phyloP scores from a whole-genome alignment of 2,888 invertebrate genomes.

The Euspilapteryx auroguttella region DNA sequence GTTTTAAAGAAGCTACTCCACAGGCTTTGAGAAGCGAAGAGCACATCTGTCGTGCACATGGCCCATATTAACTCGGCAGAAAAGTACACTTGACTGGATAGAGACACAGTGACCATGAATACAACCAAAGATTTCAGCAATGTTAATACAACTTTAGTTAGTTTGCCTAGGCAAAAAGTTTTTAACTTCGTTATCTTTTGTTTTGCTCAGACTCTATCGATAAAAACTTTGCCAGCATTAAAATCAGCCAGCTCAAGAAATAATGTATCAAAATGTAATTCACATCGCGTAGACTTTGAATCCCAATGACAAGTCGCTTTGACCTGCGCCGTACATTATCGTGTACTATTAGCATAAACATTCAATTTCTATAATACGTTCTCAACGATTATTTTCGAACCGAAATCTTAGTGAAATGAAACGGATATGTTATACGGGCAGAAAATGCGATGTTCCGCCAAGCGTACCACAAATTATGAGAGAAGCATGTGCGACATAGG shows the following conservation, averaged over 20 bases:
- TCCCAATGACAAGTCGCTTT: too few relatives aligned
- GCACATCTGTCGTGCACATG: slow-evolving; percentile 53
- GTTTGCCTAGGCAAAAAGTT: too few relatives aligned
- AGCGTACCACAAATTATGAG: slow-evolving; percentile 5
- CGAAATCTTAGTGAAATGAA: slow-evolving; percentile 23
- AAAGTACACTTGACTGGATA: slow-evolving; percentile 34
- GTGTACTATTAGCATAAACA: slow-evolving; percentile 21
- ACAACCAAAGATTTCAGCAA: too few relatives aligned
- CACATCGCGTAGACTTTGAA: too few relatives aligned
- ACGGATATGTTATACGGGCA: slow-evolving; percentile 13
- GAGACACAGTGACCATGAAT: too few relatives aligned
- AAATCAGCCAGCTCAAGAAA: too few relatives aligned
- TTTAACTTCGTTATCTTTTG: too few relatives aligned
- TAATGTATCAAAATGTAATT: too few relatives aligned
- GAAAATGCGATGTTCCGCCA: slow-evolving; percentile 9
- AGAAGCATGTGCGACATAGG: slow-evolving; percentile 16
- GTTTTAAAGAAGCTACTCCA: slow-evolving; percentile 14
- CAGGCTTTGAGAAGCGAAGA: slow-evolving; percentile 19
- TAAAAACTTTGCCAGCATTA: too few relatives aligned
- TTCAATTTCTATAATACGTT: slow-evolving; percentile 21
- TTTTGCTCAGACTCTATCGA: too few relatives aligned
- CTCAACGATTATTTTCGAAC: slow-evolving; percentile 12
- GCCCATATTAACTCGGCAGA: slow-evolving; percentile 22
- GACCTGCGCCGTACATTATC: slow-evolving; percentile 8
- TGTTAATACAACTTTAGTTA: too few relatives aligned